Conservation (phyloP, 92 coral and sea anemone genomes). For the Chrysogorgia sp. region DNA sequence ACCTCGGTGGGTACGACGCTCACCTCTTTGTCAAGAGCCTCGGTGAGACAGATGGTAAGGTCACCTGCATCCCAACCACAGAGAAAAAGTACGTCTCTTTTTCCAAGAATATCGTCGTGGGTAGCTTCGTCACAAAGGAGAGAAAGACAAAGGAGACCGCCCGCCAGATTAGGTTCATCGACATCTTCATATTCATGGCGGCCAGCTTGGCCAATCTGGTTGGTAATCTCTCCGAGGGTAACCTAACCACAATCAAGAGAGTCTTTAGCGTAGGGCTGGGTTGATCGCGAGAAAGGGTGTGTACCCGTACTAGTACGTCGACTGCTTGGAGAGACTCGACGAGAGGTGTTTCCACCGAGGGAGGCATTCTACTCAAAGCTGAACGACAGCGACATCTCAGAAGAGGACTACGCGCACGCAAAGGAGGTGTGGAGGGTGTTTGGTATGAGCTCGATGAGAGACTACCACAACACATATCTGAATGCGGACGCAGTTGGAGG, state of each 20-base stretch:
- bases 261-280: not conserved
- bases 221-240: not conserved
- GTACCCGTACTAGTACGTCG: slow-evolving; percentile 29
- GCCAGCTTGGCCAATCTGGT: not conserved
- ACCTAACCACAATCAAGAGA: not conserved
- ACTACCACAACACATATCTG: no score
- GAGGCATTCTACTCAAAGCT: not conserved
- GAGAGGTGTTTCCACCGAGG: slow-evolving; percentile 2
- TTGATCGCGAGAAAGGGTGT: slow-evolving; percentile 14
- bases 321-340: not conserved
- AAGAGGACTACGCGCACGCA: slow-evolving; percentile 6
- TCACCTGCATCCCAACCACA: not conserved
- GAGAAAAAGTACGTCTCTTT: not conserved
- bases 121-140: no score
- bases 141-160: no score
- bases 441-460: no score
- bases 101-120: no score
- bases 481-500: no score
- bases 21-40: no score
- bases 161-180: not conserved
- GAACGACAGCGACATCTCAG: not conserved
- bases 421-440: not conserved
- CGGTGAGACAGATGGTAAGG: no score
- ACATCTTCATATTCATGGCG: not conserved
- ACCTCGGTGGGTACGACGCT: not conserved